Conservation (phyloP, 2,113 vertebrate genomes). For the Melanotaenia duboulayi region DNA sequence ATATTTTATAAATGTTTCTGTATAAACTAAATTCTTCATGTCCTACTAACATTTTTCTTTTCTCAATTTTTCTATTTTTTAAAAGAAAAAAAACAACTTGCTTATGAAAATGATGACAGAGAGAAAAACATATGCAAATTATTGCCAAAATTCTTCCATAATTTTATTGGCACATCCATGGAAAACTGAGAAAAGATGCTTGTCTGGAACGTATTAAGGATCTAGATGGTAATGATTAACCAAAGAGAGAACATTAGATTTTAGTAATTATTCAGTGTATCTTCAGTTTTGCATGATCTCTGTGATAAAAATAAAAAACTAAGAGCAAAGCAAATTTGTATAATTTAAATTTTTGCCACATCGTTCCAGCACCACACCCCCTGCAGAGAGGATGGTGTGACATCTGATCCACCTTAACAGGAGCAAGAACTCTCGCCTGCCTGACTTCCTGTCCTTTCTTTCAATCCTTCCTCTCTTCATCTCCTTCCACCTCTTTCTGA, state of each 20-base stretch:
- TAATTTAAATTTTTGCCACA: too few species aligned
- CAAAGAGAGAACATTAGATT: constrained; percentile 44
- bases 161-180: constrained; percentile 29
- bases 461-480: constrained; percentile 66
- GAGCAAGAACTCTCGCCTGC: constrained; percentile 39
- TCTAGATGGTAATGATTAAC: constrained; percentile 38
- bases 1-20: constrained; percentile 26
- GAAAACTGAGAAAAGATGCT: constrained; percentile 11
- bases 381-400: constrained; percentile 40
- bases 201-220: constrained; percentile 49
- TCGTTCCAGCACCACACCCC: constrained; percentile 22
- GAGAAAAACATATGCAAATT: constrained; percentile 52
- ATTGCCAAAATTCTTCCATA: constrained; percentile 43
- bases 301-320: too few species aligned
- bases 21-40: constrained; percentile 26
- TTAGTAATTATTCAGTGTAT: neutral
- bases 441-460: constrained; percentile 68
- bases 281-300: neutral
- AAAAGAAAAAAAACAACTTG: constrained; percentile 62
- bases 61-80: too few species aligned
- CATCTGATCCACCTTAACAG: constrained; percentile 45
- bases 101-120: constrained; percentile 63
- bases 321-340: too few species aligned
- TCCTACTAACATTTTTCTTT: constrained; percentile 59
- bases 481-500: constrained; percentile 59